Base-by-base conservation (phyloP, 2,797 vertebrate species). In the Scleropages formosus region DNA sequence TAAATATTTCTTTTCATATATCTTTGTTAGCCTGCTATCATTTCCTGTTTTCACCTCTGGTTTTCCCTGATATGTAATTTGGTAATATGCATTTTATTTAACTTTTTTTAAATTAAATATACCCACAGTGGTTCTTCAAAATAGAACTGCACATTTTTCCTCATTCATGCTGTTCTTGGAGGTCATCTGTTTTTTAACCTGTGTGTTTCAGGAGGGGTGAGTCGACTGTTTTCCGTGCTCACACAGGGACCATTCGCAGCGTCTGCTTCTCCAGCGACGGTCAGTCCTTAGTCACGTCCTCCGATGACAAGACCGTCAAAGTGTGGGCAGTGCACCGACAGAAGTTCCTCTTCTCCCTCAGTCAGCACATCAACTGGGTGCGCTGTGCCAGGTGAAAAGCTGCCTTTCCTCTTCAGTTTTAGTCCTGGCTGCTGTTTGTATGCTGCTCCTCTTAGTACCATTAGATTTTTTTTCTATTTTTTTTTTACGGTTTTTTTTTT, bases 301-400 rank as follows among this genome's bases (percentile, higher is more conserved):
- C 97, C 0, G 95, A 99, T n/a, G 97, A 99, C 89, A 99, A 99
- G 86, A 96, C 95, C 4, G 51, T 99, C 78, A 99, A 99, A 89
- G 92, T 99, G 72, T 99, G 97, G 97, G 92, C 91, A 0, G 94
- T 97, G 69, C 97, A 98, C 84, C 89, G 96, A 56, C 96, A 98
- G 86, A 98, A 95, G 81, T 99, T 98, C 81, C 90, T 99, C 1
- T 98, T 96, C 84, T 98, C 97, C 13, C 88, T 99, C 77, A 96
- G 83, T 79, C 94, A 96, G 81, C 98, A 99, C 86, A 95, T 96
- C 82, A 99, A 99, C 90, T 99, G 97, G 97, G 96, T 99, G 84
- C 96, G 97, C 83, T 98, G 96, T 89, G 97, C 96, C 78, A 97
- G 88, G 97, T 99, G 88, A 47, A 94, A 87, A 0, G 27, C 70